Conservation (phyloP, 2,888 invertebrate genomes). For the Heliconius erato region DNA sequence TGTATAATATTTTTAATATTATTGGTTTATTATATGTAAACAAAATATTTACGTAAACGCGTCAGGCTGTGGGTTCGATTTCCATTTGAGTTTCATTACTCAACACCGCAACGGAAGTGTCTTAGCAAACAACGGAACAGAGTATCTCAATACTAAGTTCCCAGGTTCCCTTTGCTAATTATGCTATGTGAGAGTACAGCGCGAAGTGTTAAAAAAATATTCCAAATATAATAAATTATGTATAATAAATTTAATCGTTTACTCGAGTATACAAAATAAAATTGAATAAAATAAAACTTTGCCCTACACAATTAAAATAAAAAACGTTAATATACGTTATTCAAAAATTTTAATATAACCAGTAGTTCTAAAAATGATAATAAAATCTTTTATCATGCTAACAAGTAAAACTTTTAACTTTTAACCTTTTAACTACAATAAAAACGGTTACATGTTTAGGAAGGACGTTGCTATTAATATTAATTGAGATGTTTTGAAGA, state of each 20-base stretch:
- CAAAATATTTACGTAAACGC: neutral
- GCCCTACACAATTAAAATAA: neutral
- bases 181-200: neutral
- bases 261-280: too few relatives aligned
- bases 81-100: neutral
- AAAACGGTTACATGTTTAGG: neutral
- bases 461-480: conserved; percentile 1
- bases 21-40: neutral
- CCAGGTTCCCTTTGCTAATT: neutral
- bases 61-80: too few relatives aligned
- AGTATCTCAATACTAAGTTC: neutral
- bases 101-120: neutral
- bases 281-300: neutral
- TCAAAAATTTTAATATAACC: neutral
- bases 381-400: conserved; percentile 4
- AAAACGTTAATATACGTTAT: neutral
- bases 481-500: conserved; percentile 6
- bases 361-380: neutral
- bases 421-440: conserved; percentile 13
- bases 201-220: neutral
- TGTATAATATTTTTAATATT: neutral
- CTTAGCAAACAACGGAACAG: neutral
- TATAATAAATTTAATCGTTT: too few relatives aligned
- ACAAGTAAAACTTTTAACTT: conserved; percentile 1
- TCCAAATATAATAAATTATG: too few relatives aligned